Base-by-base conservation (phyloP, 2,888 invertebrate genomes). In the Ophion slaviceki region DNA sequence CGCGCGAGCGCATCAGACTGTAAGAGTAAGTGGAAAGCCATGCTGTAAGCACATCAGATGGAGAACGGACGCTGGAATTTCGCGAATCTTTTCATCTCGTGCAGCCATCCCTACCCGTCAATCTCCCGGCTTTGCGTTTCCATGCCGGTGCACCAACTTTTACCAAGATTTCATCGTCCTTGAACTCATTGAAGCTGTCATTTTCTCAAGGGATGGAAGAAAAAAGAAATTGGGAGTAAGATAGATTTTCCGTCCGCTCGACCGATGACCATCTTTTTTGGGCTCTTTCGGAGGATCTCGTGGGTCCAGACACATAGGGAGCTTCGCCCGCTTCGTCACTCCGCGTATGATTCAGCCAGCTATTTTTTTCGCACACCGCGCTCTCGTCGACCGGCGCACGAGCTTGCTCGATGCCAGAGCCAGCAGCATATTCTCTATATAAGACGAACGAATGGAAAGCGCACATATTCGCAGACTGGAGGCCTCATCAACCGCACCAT, bases 341-440 rank as follows among this genome's bases (percentile, higher is more conserved):
- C 88, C 84, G 89, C 88, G 90, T 88, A 91, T 91, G 91, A 92
- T 91, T 92, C 91, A 91, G 90, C 87, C 88, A 83, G 88, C 90
- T 90, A 90, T 90, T 92, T 89, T 90, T 89, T 91, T 90, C 89
- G 87, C 87, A 72, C 88, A 80, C 82, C 87, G 82, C 75, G 66
- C 76, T 66, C 75, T 87, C 78, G 47, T 11, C 61, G 78, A 74
- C 57, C 85, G 72, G 68, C 53, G 74, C 32, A 61, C 75, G 61
- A 75, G 74, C 32, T 81, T 53, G 80, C 68, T 74, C 80, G 80
- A 81, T 81, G 67, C 80, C 80, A 81, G 75, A 80, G 80, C 57
- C 80, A 53, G 66, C 24, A 80, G 47, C 47, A 11, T 80, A 79
- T 71, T 71, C 71, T 74, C 57, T 67, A 72, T 59, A 40, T 28